Conservation (phyloP, 64 coral and sea anemone genomes). For the Stylophora pistillata region DNA sequence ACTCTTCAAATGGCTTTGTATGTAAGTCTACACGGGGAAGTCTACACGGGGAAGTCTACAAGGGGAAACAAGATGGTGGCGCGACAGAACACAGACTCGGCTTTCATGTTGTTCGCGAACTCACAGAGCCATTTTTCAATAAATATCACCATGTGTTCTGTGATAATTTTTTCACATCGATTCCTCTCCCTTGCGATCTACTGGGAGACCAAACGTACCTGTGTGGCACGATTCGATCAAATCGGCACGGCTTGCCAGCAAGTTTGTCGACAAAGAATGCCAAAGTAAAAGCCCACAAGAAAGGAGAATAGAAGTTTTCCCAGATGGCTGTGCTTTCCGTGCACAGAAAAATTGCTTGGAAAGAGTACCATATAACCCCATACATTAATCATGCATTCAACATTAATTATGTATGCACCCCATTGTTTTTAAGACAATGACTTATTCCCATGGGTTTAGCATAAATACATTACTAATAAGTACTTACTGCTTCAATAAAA, state of each 20-base stretch:
- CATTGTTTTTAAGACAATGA: too few relatives aligned
- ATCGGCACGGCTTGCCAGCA: slow-evolving; percentile 9
- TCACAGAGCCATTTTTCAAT: slow-evolving; percentile 32
- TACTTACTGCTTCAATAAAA: too few relatives aligned
- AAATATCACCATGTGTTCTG: slow-evolving; percentile 49
- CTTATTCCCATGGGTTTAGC: too few relatives aligned
- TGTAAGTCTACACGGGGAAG: too few relatives aligned
- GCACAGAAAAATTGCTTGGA: too few relatives aligned
- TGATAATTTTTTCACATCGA: slow-evolving; percentile 62
- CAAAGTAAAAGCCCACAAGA: not conserved
- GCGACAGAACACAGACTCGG: slow-evolving; percentile 36
- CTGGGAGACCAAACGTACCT: slow-evolving; percentile 12
- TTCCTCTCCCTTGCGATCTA: slow-evolving; percentile 42
- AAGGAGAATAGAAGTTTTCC: slow-evolving; percentile 9
- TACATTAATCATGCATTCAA: too few relatives aligned
- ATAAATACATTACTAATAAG: too few relatives aligned
- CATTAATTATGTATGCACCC: too few relatives aligned
- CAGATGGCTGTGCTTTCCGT: too few relatives aligned
- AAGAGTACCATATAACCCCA: too few relatives aligned
- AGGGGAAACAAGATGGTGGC: not conserved
- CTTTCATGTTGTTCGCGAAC: slow-evolving; percentile 34
- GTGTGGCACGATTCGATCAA: slow-evolving; percentile 21
- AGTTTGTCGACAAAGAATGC: not conserved
- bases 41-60: slow-evolving; percentile 4
- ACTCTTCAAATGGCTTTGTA: slow-evolving; percentile 13